A percentile compares a stretch with the other conserved stretches of the same genome.
Evolutionary conservation across 1,140 invertebrate species (phyloP).

Genomic region (Halictus rubicundus): DNA sequence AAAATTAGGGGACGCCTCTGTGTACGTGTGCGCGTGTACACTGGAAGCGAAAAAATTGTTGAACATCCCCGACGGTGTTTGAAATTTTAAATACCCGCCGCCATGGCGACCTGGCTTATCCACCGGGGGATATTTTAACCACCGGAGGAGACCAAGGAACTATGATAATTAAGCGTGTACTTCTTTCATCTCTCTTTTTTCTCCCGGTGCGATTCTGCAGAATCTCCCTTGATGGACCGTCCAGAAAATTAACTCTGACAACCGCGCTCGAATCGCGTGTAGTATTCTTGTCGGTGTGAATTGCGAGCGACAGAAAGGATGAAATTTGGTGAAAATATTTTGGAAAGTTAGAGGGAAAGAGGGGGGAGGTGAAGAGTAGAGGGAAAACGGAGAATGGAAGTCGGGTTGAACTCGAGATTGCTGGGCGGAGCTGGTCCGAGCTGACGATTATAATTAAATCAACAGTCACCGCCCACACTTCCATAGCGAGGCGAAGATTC

Average conservation of each 20-base stretch:
- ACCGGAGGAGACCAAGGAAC: too few relatives aligned
- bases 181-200: too few relatives aligned
- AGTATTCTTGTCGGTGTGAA: background rate
- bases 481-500: conserved; percentile 49
- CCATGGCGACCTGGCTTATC: too few relatives aligned
- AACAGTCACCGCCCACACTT: conserved; percentile 77
- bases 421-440: conserved; percentile 73
- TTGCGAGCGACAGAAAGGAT: background rate
- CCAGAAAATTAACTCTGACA: conserved; percentile 7
- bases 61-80: background rate
- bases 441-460: conserved; percentile 79
- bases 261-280: conserved; percentile 18
- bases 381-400: conserved; percentile 58
- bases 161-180: too few relatives aligned
- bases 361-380: background rate
- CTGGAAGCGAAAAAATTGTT: background rate
- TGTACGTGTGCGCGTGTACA: too few relatives aligned
- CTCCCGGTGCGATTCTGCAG: too few relatives aligned
- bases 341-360: conserved; percentile 35
- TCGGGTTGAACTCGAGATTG: conserved; percentile 75
- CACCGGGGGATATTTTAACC: too few relatives aligned
- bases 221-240: background rate
- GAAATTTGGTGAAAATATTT: conserved; percentile 9
- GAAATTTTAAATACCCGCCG: background rate
- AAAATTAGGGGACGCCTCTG: conserved; percentile 6